phyloP scores from a whole-genome alignment of 2,888 invertebrate species.

The Ypsolopha sequella region DNA sequence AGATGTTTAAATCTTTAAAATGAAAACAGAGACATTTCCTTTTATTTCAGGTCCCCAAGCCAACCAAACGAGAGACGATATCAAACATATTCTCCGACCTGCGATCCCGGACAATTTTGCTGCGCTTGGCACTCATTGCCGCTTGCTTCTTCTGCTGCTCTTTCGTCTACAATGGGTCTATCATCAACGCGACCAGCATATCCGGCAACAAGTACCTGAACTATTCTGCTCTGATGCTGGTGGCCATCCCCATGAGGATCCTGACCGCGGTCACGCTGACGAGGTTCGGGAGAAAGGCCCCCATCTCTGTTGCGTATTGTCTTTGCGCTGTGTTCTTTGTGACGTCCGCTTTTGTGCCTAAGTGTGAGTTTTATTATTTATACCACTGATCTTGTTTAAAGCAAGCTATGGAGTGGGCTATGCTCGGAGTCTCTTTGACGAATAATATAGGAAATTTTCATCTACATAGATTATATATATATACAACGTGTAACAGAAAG shows the following conservation, averaged over 20 bases:
- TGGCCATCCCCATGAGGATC: constrained; percentile 74
- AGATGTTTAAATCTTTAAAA: neutral
- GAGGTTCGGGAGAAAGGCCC: constrained; percentile 67
- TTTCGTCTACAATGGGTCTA: constrained; percentile 82
- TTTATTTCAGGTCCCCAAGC: constrained; percentile 20
- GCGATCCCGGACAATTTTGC: constrained; percentile 38
- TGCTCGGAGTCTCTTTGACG: too few relatives aligned
- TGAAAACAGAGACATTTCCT: too few relatives aligned
- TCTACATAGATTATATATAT: too few relatives aligned
- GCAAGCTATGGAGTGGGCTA: too few relatives aligned
- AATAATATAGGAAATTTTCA: too few relatives aligned
- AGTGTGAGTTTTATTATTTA: constrained; percentile 50
- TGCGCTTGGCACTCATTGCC: constrained; percentile 45
- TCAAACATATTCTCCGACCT: constrained; percentile 30
- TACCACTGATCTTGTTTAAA: too few relatives aligned
- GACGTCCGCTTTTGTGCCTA: constrained; percentile 65
- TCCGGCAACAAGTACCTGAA: constrained; percentile 82
- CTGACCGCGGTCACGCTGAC: constrained; percentile 70
- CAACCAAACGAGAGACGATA: constrained; percentile 12
- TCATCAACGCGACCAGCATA: constrained; percentile 80
- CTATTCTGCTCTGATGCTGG: constrained; percentile 74
- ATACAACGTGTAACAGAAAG: too few relatives aligned
- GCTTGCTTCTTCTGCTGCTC: constrained; percentile 80
- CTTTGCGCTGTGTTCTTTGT: constrained; percentile 66
- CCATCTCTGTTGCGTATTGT: constrained; percentile 49